Percentiles rank a stretch among this genome's conserved stretches.
Conservation (phyloP, 1,140 invertebrate genomes). For the Zaprionus lachaisei region DNA sequence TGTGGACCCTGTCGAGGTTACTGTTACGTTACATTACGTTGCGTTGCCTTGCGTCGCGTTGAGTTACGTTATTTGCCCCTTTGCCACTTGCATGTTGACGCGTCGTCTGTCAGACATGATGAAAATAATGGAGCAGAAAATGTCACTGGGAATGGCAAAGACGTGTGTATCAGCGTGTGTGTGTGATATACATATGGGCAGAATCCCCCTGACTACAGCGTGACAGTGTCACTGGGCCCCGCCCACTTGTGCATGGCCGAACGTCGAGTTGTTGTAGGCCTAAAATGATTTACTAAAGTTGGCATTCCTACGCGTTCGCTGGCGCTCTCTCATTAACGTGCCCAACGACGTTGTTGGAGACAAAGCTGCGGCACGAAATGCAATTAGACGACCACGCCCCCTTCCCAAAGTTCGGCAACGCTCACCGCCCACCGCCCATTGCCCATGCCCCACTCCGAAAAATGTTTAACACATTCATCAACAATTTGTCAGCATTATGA, state of each 20-base stretch:
- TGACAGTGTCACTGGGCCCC: slow-evolving; percentile 17
- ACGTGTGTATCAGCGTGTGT: slow-evolving; percentile 40
- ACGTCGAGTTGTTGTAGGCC: slow-evolving; percentile 70
- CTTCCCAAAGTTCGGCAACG: background rate
- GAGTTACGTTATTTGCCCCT: slow-evolving; percentile 51
- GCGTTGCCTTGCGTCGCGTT: slow-evolving; percentile 6
- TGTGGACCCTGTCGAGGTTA: slow-evolving; percentile 2
- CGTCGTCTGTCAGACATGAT: slow-evolving; percentile 82
- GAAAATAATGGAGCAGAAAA: slow-evolving; percentile 83
- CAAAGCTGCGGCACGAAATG: slow-evolving; percentile 35
- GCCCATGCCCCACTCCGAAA: slow-evolving; percentile 20
- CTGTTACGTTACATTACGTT: slow-evolving; percentile 29
- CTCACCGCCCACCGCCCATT: background rate
- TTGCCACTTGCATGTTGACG: slow-evolving; percentile 77
- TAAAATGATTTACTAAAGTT: slow-evolving; percentile 74
- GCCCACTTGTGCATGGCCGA: slow-evolving; percentile 14
- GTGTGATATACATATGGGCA: slow-evolving; percentile 18
- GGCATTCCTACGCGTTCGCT: slow-evolving; percentile 66
- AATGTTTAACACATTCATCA: slow-evolving; percentile 77
- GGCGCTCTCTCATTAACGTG: slow-evolving; percentile 65
- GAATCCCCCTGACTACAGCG: background rate
- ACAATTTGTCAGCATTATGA: slow-evolving; percentile 76
- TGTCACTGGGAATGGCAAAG: slow-evolving; percentile 75
- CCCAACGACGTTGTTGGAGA: slow-evolving; percentile 14
- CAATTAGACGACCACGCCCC: slow-evolving; percentile 34